Evolutionary conservation across 2,888 invertebrate genomes (phyloP), one percentile per base, ranked within the genome.

Genomic region (Perizoma flavofasciatum): DNA sequence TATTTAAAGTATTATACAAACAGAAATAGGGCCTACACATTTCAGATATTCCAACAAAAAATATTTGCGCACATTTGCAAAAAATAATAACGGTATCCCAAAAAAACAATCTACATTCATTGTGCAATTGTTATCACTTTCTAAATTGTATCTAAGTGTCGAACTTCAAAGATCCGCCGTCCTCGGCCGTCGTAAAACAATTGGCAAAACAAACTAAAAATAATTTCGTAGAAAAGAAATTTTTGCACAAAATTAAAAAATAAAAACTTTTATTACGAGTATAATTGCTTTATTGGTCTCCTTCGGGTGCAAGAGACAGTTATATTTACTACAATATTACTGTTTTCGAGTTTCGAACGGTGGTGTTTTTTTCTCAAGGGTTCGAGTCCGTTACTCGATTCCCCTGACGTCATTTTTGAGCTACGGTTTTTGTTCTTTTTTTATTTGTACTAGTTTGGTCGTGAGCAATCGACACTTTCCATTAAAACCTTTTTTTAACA

Each of bases 191-290:
- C 54, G 62, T 65, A 65, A 68, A 65, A 47, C 37, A 64, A 72
- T 68, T 49, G 11, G 68, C 71, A 75, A 79, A 73, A 49, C 22
- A 51, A 55, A 59, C 45, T 56, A 71, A 69, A 77, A 74, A 67
- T 70, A 48, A 63, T 68, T 88, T 85, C 84, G 69, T 70, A 78
- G 88, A 86, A 87, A 86, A 87, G 86, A 88, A 88, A 86, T 88
- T 82, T 22, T 87, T 86, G 88, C 85, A 75, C 83, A 87, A 85
- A 71, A 54, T 49, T 69, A 67, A 71, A 71, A 76, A 72, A 61
- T 22, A 49, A 53, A 54, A 43, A 11, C 45, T 11, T 40, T 53
- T 53, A 43, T 5, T 37, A 37, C 22, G 22, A 64, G 56, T 63
- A 67, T 76, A 70, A 76, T 79, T 75, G 74, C 74, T 83, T 82